A percentile compares a stretch with the other conserved stretches of the same genome.
Evolutionary conservation across 2,888 invertebrate genomes (phyloP).

Genomic region (Apamea epomidion): DNA sequence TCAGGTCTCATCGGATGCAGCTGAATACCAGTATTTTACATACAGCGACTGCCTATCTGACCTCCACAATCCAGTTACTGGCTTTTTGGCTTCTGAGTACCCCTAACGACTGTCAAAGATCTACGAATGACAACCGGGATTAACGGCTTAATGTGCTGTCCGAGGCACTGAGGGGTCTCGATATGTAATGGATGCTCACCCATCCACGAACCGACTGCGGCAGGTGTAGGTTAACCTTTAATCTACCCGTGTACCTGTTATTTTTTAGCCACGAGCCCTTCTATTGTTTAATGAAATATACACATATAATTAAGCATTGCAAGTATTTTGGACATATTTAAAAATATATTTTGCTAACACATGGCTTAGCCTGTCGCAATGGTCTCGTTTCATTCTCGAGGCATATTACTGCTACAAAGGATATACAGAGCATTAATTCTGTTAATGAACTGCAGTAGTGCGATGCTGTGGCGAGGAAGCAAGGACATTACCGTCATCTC

Average conservation of each 20-base stretch:
- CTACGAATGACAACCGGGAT: not conserved
- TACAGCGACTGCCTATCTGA: not conserved
- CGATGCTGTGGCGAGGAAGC: conserved; percentile 61
- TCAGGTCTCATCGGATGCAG: not conserved
- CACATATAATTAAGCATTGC: not conserved
- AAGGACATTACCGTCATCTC: conserved; percentile 62
- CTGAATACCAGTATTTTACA: not conserved
- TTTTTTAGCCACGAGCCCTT: not conserved
- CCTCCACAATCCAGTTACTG: not conserved
- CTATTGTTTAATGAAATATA: not conserved
- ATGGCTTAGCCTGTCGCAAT: not conserved
- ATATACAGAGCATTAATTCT: conserved; percentile 68
- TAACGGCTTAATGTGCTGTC: not conserved
- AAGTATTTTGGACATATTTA: not conserved
- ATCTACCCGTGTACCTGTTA: not conserved
- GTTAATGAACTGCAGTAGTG: conserved; percentile 70
- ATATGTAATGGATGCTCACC: not conserved
- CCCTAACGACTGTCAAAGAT: not conserved
- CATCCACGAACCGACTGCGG: not conserved
- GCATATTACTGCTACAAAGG: conserved; percentile 58
- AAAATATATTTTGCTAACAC: conserved; percentile 2
- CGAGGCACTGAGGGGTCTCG: not conserved
- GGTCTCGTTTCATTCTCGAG: conserved; percentile 31
- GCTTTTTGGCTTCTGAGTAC: not conserved
- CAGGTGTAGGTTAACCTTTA: not conserved